Evolutionary conservation across 2,888 invertebrate species (phyloP), one percentile per base, ranked within the genome.

Genomic region (Pheosia tremula): DNA sequence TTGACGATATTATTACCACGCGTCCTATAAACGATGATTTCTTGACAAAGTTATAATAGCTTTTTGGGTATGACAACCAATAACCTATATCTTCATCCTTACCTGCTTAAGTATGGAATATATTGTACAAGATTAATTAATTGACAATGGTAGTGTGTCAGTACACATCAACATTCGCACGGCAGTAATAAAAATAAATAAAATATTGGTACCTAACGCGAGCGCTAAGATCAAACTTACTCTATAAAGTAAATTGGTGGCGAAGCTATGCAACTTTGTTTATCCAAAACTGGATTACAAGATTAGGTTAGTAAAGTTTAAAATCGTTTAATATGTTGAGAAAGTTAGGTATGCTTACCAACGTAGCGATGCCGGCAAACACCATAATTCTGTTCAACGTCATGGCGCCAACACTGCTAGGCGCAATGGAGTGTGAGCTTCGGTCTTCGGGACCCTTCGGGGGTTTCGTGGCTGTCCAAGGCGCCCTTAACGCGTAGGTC

Each of bases 341-440:
- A n/a, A 50, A 3, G 24, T 8, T 57, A 8, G 43, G 9, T 9
- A 8, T 47, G 77, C 84, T 84, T 63, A 84, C 84, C 81, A 84
- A 62, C 10, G 84, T 83, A 45, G 70, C 67, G 57, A 81, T 66
- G 56, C 84, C 84, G 36, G 84, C 79, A 37, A 77, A 68, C 24
- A 83, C 79, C 82, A 84, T 81, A 57, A 75, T 70, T 65, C 71
- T 80, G 68, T 83, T 83, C 5, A 79, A 57, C 6, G 68, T 62
- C 81, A 83, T 81, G 64, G 49, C 72, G 60, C 57, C 38, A 57
- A 57, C 58, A 55, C n/a, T 55, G 6, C 39, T 37, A 11, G 54
- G 38, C 13, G 53, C 6, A 49, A n/a, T 57, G 39, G 58, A 63
- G 64, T 64, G 68, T 68, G 59, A 61, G 55, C 45, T 60, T 60